Conservation (phyloP, 2,113 vertebrate genomes). For the Notarius quadriscutis region DNA sequence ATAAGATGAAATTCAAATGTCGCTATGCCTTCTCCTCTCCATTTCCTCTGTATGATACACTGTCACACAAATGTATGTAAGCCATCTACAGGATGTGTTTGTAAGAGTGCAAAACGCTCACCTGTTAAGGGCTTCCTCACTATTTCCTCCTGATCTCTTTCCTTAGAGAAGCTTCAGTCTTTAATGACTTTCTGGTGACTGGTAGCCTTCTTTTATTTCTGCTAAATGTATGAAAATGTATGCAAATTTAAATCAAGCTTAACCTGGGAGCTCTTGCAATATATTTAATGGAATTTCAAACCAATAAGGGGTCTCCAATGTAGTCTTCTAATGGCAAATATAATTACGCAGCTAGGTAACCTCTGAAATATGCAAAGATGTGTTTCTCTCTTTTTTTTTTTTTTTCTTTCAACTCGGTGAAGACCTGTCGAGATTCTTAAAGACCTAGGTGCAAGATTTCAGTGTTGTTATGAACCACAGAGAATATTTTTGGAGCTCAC, state of each 20-base stretch:
- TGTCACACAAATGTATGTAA: conserved; percentile 44
- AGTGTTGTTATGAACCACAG: conserved; percentile 40
- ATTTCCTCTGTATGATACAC: conserved; percentile 38
- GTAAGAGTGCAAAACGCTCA: conserved; percentile 73
- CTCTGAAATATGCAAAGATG: conserved; percentile 76
- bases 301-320: conserved; percentile 86
- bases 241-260: conserved; percentile 99
- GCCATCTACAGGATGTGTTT: conserved; percentile 42
- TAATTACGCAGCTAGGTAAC: conserved; percentile 83
- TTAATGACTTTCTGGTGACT: conserved; percentile 94
- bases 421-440: conserved; percentile 65
- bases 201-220: conserved; percentile 98
- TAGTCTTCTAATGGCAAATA: conserved; percentile 86
- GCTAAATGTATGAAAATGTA: conserved; percentile 99
- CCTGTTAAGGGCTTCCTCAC: conserved; percentile 76
- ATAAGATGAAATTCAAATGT: background rate
- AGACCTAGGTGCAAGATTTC: conserved; percentile 48
- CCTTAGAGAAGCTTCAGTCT: conserved; percentile 83
- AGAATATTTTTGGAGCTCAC: conserved; percentile 26
- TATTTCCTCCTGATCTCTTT: conserved; percentile 78
- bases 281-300: conserved; percentile 98
- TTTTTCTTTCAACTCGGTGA: conserved; percentile 62
- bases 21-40: background rate
- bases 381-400: conserved; percentile 66
- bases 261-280: conserved; percentile 93